Percentiles rank a stretch among this genome's conserved stretches.
Evolutionary conservation across 2,113 vertebrate genomes (phyloP).

Genomic region (Pardalotus punctatus): DNA sequence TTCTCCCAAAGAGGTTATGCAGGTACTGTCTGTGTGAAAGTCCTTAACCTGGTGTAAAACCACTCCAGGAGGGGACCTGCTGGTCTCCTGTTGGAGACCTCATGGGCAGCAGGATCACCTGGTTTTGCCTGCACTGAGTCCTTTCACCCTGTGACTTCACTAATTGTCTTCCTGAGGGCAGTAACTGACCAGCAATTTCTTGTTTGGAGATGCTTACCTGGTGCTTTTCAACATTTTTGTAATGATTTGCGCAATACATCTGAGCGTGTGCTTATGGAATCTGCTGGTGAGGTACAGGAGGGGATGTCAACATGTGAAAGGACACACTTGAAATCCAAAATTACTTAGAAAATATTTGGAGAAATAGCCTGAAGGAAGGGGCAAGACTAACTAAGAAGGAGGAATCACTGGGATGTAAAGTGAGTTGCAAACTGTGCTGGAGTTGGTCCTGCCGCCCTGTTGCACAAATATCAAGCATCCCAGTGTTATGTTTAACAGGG

Average conservation of each 20-base stretch:
- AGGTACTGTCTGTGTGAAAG: not conserved
- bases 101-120: not conserved
- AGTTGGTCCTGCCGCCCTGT: not conserved
- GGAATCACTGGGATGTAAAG: not conserved
- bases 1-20: not conserved
- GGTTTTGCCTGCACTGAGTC: not conserved
- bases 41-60: not conserved
- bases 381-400: not conserved
- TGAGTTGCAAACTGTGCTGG: not conserved
- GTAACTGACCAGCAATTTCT: fast-evolving
- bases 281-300: not conserved
- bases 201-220: not conserved
- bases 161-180: not conserved
- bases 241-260: not conserved
- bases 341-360: not conserved
- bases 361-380: not conserved
- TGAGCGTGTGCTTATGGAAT: not conserved
- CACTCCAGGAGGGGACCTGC: not conserved
- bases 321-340: not conserved
- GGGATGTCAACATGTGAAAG: not conserved
- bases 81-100: not conserved
- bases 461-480: not conserved
- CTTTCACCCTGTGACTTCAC: not conserved
- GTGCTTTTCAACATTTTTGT: not conserved
- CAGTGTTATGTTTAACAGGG: not conserved